Evolutionary conservation across 2,797 vertebrate species (phyloP).

Genomic region (Borostomias antarcticus): DNA sequence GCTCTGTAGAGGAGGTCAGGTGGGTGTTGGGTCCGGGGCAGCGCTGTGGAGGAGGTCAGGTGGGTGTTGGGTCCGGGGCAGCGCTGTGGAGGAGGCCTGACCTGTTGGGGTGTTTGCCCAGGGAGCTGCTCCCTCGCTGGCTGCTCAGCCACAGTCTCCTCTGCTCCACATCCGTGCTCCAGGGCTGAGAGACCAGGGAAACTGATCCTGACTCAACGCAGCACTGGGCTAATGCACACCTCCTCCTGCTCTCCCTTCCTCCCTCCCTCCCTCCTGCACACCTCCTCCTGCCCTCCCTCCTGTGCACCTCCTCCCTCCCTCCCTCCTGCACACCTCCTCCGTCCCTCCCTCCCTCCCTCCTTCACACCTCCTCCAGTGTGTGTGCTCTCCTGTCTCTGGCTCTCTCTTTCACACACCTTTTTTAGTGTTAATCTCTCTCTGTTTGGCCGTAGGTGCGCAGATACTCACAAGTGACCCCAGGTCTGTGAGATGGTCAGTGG

Average conservation of each 20-base stretch:
- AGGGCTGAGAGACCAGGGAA: slow-evolving; percentile 18
- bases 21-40: slow-evolving; percentile 14
- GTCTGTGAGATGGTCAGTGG: too few relatives aligned
- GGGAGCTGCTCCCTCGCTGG: slow-evolving; percentile 16
- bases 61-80: slow-evolving; percentile 1
- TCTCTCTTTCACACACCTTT: background rate
- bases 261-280: background rate
- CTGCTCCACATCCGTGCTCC: slow-evolving; percentile 21
- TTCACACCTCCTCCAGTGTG: background rate
- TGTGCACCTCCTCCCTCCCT: background rate
- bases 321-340: slow-evolving; percentile 1
- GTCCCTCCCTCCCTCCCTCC: background rate
- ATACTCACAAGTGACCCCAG: background rate
- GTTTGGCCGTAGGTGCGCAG: background rate
- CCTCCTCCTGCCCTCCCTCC: background rate
- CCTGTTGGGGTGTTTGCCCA: slow-evolving; percentile 28
- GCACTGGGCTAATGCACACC: slow-evolving; percentile 11
- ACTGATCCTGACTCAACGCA: slow-evolving; percentile 31
- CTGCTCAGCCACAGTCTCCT: slow-evolving; percentile 3
- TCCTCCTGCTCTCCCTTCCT: slow-evolving; percentile 3
- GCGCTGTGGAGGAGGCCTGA: slow-evolving; percentile 22
- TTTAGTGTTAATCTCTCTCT: background rate
- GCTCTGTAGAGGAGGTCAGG: slow-evolving; percentile 24
- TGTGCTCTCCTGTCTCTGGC: too few relatives aligned
- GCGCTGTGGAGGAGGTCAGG: background rate